A percentile compares a stretch with the other conserved stretches of the same genome.
These are phyloP conservation scores for Dryococelus australis DNA, from an alignment of 2,888 invertebrate genomes.

Conservation along the genomic window DNA sequence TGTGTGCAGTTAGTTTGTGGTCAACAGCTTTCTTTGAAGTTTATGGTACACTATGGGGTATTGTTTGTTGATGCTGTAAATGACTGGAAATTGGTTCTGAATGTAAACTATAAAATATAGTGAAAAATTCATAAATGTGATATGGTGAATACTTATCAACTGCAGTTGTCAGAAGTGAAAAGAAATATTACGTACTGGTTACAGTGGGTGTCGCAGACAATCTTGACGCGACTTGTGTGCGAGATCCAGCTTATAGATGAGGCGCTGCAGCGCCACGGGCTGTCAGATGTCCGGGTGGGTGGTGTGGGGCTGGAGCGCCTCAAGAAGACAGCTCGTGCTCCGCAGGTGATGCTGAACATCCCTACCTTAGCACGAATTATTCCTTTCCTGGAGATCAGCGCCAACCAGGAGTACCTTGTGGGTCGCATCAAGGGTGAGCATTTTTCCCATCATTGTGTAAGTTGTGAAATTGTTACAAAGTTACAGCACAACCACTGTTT, in stretches of 20 bases:
- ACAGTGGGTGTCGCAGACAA: constrained; percentile 87
- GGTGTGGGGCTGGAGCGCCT: constrained; percentile 76
- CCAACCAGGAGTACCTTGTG: constrained; percentile 87
- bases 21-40: too few relatives aligned
- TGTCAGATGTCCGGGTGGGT: constrained; percentile 72
- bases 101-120: too few relatives aligned
- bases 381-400: constrained; percentile 81
- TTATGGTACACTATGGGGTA: too few relatives aligned
- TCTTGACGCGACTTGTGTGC: constrained; percentile 75
- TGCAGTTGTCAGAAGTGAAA: too few relatives aligned
- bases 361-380: constrained; percentile 70
- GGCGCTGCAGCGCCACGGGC: constrained; percentile 72
- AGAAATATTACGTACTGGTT: constrained; percentile 41
- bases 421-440: constrained; percentile 71
- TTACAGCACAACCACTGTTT: too few relatives aligned
- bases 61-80: too few relatives aligned
- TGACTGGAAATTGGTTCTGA: too few relatives aligned
- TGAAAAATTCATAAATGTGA: too few relatives aligned
- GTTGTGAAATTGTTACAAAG: too few relatives aligned
- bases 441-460: background rate
- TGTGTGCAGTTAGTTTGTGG: too few relatives aligned
- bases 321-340: constrained; percentile 72
- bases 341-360: constrained; percentile 55
- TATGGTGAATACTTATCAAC: too few relatives aligned
- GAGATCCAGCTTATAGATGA: constrained; percentile 79